These are phyloP conservation scores for Cheilosia grossa DNA, from an alignment of 2,888 invertebrate genomes.

Conservation along the genomic window DNA sequence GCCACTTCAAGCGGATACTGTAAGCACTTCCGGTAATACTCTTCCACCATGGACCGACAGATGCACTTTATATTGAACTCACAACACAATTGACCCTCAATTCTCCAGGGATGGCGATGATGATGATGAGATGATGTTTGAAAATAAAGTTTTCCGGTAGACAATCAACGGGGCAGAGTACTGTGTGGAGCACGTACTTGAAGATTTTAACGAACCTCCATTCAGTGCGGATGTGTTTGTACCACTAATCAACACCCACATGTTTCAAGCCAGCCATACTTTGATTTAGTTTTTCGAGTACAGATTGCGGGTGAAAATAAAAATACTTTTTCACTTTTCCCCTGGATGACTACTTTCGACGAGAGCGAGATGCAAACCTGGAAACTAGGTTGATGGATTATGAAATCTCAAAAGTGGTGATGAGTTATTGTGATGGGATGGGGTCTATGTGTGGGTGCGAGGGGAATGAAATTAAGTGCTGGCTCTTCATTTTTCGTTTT, in stretches of 20 bases:
- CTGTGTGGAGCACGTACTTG: slow-evolving; percentile 26
- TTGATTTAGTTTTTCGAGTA: slow-evolving; percentile 24
- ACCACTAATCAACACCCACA: slow-evolving; percentile 53
- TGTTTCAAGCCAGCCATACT: slow-evolving; percentile 15
- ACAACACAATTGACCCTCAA: slow-evolving; percentile 42
- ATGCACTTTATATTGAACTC: slow-evolving; percentile 48
- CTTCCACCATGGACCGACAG: background rate
- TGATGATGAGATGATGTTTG: slow-evolving; percentile 8
- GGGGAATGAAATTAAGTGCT: slow-evolving; percentile 18
- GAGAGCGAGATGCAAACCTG: slow-evolving; percentile 24
- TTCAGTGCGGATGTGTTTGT: slow-evolving; percentile 33
- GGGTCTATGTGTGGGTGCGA: background rate
- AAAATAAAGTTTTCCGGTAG: slow-evolving; percentile 52
- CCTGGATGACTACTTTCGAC: background rate
- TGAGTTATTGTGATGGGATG: slow-evolving; percentile 48
- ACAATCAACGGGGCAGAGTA: slow-evolving; percentile 24
- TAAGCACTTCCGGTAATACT: slow-evolving; percentile 35
- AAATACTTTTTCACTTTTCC: slow-evolving; percentile 15
- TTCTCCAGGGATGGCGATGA: slow-evolving; percentile 15
- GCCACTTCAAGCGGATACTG: background rate
- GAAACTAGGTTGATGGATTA: slow-evolving; percentile 60
- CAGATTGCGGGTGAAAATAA: slow-evolving; percentile 13
- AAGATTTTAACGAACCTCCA: slow-evolving; percentile 49
- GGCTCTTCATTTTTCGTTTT: slow-evolving; percentile 5
- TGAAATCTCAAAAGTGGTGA: slow-evolving; percentile 54